Evolutionary conservation across 1,140 invertebrate genomes (phyloP), one percentile per base, ranked within the genome.

Genomic region (Globodera rostochiensis): DNA sequence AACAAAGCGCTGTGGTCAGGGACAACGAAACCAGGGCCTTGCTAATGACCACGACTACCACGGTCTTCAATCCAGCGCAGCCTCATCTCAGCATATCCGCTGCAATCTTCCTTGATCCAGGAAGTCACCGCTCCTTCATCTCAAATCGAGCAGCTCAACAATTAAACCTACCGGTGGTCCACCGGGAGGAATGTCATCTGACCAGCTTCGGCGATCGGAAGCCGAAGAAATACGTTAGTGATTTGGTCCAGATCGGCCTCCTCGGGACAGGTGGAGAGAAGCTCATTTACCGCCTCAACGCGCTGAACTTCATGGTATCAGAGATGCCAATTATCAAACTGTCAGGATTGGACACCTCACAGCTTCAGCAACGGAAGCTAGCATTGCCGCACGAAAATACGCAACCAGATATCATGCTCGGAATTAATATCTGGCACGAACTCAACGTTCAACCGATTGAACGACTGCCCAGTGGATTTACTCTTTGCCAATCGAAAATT

Each of bases 71-170:
- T 25, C 71, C 71, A n/a, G 21, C 21, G 6, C 46, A 25, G 21
- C 71, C 71, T 21, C 15, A 73, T 25, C 8, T 73, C 0, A 73
- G 71, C 21, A 73, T 47, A 15, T n/a, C 7, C 4, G 71, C 71
- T 73, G 19, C 50, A 73, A 73, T 73, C 21, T 73, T 73, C 21
- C 19, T 73, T 25, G 71, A 73, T 25, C 71, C 71, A n/a, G 71
- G 71, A 15, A 25, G 15, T 25, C 71, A 73, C 15, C 71, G 71
- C 5, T 73, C 71, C 1, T 73, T 73, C 6, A 25, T 73, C 3
- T 73, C 71, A 6, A 21, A 15, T 6, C 3, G n/a, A 73, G 46
- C 50, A 50, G 71, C 71, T 6, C 15, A 73, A 47, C 19, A 19
- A n/a, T 50, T 73, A 3, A 3, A 25, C 19, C 25, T 73, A 2